These are phyloP conservation scores for Muntiacus muntjak DNA, from an alignment of 2,113 vertebrate genomes.

Conservation along the genomic window DNA sequence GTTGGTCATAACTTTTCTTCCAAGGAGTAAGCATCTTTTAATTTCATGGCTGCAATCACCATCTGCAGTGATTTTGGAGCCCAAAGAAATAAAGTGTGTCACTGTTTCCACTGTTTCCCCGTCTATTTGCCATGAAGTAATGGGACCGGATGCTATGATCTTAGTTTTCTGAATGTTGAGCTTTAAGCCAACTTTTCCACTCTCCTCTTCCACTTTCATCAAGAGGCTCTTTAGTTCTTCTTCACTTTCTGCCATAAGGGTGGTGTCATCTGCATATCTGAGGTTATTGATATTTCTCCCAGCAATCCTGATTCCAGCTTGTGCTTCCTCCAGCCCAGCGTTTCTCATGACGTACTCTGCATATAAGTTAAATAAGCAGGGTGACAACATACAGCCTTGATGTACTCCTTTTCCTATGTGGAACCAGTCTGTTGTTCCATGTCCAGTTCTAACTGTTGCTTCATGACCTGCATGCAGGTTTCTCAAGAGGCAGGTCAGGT, in stretches of 20 bases:
- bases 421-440: not conserved
- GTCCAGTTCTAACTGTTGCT: not conserved
- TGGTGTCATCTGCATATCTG: not conserved
- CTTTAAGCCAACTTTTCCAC: not conserved
- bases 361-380: not conserved
- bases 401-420: not conserved
- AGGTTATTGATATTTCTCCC: not conserved
- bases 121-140: not conserved
- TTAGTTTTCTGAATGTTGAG: not conserved
- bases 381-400: not conserved
- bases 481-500: no score
- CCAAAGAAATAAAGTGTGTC: fast-evolving
- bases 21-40: not conserved
- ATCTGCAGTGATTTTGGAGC: not conserved
- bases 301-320: not conserved
- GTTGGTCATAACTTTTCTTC: not conserved
- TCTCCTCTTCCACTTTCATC: not conserved
- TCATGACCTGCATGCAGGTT: not conserved
- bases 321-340: fast-evolving
- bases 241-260: not conserved
- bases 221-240: not conserved
- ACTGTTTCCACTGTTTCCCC: not conserved
- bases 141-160: not conserved
- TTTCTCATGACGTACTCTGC: not conserved
- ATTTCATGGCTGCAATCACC: not conserved